Evolutionary conservation across 2,113 vertebrate genomes (phyloP), one percentile per base, ranked within the genome.

Genomic region (Archocentrus centrarchus): DNA sequence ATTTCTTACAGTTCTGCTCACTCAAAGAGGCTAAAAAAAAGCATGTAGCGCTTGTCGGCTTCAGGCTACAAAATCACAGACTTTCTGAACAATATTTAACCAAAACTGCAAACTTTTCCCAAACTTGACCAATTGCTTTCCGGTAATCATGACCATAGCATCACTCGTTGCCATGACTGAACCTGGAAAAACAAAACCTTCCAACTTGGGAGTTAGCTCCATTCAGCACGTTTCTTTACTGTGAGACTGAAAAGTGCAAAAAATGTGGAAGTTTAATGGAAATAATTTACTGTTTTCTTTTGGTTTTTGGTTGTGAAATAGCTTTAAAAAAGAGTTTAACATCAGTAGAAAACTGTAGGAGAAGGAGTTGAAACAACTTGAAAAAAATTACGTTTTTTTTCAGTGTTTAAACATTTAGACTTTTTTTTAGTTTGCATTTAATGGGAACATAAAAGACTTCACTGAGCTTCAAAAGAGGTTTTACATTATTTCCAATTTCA

Each of bases 81-180:
- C 53, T 57, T 18, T 57, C 53, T 80, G 47, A 64, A 64, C 77
- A 41, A 27, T 24, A 64, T 70, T 70, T 53, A 70, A 70, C 66
- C 66, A 70, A 77, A 39, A 60, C 24, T 22, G 27, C 17, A 59
- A 60, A 77, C 39, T 1, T 60, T 59, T 77, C 59, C 37, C 32
- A 20, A 47, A 24, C 37, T 47, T 44, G 27, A 44, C 57, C 24
- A 60, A 60, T 22, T 22, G 39, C 75, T 70, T 50, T 70, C 3
- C 53, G 66, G 53, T 53, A 50, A 70, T 70, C 10, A 11, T 53
- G 44, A 30, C 64, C 17, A 24, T 20, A 24, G 44, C 44, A 70
- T 50, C 24, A 70, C 66, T 70, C 50, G 66, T 70, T 53, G 66
- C 66, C 66, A 70, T 70, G 66, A 50, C 44, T 32, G 44, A 17